Evolutionary conservation across 2,113 vertebrate species (phyloP).

Genomic region (Serinus canaria): DNA sequence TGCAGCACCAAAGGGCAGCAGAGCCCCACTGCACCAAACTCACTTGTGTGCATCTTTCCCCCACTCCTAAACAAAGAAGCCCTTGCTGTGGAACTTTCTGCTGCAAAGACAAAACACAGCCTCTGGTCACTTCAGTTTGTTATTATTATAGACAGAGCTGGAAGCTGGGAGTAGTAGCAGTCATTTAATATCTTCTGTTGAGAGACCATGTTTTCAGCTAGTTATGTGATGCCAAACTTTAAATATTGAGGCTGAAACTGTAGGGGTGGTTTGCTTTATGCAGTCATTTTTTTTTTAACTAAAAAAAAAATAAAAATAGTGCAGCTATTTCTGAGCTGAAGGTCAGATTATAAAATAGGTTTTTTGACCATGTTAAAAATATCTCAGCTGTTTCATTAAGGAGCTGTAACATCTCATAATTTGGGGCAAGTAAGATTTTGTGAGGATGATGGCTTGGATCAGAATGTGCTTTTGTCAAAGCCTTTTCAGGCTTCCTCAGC

Average conservation of each 20-base stretch:
- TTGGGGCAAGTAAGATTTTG: slow-evolving; percentile 42
- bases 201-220: not conserved
- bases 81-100: not conserved
- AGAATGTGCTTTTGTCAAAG: not conserved
- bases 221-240: not conserved
- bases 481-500: not conserved
- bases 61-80: not conserved
- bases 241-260: not conserved
- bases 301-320: slow-evolving; percentile 29
- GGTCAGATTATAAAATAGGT: slow-evolving; percentile 61
- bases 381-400: slow-evolving; percentile 48
- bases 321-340: slow-evolving; percentile 63
- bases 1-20: rapidly evolving
- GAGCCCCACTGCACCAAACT: not conserved
- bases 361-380: slow-evolving; percentile 61
- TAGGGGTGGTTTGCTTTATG: not conserved
- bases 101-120: not conserved
- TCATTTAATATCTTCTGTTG: not conserved
- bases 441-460: not conserved
- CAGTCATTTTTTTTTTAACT: not conserved
- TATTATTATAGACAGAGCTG: not conserved
- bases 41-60: rapidly evolving
- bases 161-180: not conserved
- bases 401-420: slow-evolving; percentile 23
- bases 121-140: not conserved